Percentiles rank a stretch among this genome's conserved stretches.
Conservation (phyloP, 2,113 vertebrate genomes). For the Ciconia maguari region DNA sequence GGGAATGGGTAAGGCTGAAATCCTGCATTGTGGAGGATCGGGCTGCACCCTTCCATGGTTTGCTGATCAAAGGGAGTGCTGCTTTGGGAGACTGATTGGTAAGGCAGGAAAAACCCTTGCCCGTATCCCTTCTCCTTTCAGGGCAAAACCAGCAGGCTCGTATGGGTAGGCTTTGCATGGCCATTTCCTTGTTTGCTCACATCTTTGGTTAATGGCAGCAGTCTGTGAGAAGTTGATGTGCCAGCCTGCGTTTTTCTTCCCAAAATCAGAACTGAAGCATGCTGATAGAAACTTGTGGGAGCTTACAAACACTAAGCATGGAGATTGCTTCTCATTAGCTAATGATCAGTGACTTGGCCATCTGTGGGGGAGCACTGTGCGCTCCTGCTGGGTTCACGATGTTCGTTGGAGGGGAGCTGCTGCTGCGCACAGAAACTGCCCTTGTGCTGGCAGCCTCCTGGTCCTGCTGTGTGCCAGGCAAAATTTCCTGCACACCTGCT, state of each 20-base stretch:
- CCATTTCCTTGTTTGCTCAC: neutral
- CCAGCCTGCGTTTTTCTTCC: neutral
- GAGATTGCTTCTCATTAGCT: neutral
- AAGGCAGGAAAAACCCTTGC: neutral
- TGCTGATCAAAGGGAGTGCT: neutral
- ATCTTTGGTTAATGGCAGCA: neutral
- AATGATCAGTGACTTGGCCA: no score
- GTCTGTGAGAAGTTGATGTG: neutral
- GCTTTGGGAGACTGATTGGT: fast-evolving
- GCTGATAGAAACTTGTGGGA: neutral
- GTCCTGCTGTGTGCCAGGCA: neutral
- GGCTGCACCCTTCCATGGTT: neutral
- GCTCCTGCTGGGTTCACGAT: neutral
- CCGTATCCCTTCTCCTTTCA: neutral
- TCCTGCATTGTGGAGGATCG: neutral
- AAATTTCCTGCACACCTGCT: neutral
- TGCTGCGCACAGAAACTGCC: neutral
- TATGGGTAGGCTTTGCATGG: neutral
- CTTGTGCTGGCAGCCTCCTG: neutral
- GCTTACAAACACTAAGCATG: neutral
- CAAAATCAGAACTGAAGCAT: neutral
- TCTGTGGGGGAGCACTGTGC: neutral
- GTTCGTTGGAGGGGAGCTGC: neutral
- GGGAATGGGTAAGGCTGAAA: neutral
- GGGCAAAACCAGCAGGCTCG: neutral